A percentile compares a stretch with the other conserved stretches of the same genome.
Evolutionary conservation across 2,113 vertebrate genomes (phyloP).

Genomic region (Cairina moschata): DNA sequence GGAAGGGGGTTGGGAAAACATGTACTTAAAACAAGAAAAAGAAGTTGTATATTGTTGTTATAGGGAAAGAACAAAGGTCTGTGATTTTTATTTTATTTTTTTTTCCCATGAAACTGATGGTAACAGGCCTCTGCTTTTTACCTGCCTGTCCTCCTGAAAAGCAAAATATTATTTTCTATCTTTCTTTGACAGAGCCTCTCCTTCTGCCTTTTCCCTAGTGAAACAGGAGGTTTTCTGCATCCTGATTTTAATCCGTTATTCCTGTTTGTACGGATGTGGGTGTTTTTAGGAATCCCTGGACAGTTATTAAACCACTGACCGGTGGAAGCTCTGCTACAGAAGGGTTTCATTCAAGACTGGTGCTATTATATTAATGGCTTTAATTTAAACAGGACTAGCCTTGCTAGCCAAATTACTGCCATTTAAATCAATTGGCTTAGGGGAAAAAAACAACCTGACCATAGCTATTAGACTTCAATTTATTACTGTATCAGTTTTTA

Average conservation of each 20-base stretch:
- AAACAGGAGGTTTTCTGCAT: constrained; percentile 20
- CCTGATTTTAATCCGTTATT: constrained; percentile 60
- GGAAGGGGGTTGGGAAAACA: accelerated
- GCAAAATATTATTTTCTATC: neutral
- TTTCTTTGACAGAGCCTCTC: neutral
- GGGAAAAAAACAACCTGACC: constrained; percentile 80
- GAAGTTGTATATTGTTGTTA: neutral
- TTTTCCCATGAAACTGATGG: neutral
- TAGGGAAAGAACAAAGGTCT: neutral
- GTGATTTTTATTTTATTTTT: neutral
- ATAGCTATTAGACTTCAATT: constrained; percentile 83
- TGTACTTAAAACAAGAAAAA: neutral
- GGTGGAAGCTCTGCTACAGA: constrained; percentile 73
- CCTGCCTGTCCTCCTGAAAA: neutral
- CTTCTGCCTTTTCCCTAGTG: neutral
- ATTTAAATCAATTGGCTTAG: constrained; percentile 88
- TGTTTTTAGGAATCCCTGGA: constrained; percentile 71
- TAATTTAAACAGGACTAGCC: constrained; percentile 84
- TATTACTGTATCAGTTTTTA: constrained; percentile 83
- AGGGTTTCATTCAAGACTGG: constrained; percentile 78
- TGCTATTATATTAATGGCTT: constrained; percentile 87
- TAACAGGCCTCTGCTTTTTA: neutral
- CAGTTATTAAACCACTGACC: constrained; percentile 81
- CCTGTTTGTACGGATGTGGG: constrained; percentile 62
- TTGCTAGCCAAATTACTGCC: constrained; percentile 84